phyloP scores from a whole-genome alignment of 2,888 invertebrate genomes.

The Alcis repandata region DNA sequence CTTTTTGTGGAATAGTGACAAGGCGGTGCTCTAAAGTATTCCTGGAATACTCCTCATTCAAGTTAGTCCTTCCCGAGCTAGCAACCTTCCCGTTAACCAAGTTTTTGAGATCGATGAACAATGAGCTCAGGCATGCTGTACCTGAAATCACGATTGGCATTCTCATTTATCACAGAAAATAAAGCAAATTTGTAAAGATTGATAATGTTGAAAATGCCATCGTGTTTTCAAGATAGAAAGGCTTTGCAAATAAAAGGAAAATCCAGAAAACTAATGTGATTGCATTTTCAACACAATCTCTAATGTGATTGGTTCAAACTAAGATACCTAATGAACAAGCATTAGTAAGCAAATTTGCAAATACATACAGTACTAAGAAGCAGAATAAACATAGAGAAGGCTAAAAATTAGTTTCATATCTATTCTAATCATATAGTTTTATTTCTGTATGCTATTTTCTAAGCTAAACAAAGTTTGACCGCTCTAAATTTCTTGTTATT shows the following conservation, averaged over 20 bases:
- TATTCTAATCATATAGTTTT: neutral
- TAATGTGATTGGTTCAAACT: slow-evolving; percentile 34
- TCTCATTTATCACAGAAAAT: slow-evolving; percentile 69
- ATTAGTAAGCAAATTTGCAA: slow-evolving; percentile 23
- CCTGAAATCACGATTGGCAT: slow-evolving; percentile 87
- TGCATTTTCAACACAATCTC: slow-evolving; percentile 86
- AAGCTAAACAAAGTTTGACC: neutral
- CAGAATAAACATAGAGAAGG: neutral
- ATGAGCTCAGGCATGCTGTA: slow-evolving; percentile 80
- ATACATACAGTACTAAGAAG: too few species aligned
- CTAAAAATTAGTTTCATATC: neutral
- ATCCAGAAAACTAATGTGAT: slow-evolving; percentile 75
- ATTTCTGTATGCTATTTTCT: neutral
- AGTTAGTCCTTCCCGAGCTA: slow-evolving; percentile 69
- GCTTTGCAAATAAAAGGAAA: slow-evolving; percentile 76
- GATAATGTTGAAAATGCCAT: slow-evolving; percentile 85
- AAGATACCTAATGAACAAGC: slow-evolving; percentile 19
- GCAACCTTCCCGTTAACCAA: slow-evolving; percentile 82
- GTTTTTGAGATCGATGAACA: slow-evolving; percentile 84
- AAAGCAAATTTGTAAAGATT: slow-evolving; percentile 52
- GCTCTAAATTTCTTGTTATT: neutral
- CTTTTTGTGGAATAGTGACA: slow-evolving; percentile 84
- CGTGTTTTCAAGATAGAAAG: slow-evolving; percentile 81
- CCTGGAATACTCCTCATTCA: slow-evolving; percentile 68
- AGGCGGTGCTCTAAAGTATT: slow-evolving; percentile 76